These are phyloP conservation scores for Rhyzopertha dominica DNA, from an alignment of 1,140 invertebrate species.

Conservation along the genomic window DNA sequence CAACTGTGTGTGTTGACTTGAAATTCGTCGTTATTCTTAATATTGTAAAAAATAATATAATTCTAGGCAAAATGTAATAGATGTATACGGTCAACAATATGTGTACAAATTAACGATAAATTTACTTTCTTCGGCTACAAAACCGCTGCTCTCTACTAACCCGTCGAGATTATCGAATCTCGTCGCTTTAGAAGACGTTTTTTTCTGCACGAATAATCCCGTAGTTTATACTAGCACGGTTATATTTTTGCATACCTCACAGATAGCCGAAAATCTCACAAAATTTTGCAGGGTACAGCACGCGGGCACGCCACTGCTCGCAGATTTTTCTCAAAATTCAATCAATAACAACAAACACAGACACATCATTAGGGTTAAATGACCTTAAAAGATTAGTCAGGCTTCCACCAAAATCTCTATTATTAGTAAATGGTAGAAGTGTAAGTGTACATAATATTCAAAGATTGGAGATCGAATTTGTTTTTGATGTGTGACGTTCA, in stretches of 20 bases:
- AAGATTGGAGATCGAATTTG: not conserved
- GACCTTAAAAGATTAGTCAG: not conserved
- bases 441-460: not conserved
- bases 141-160: conserved; percentile 21
- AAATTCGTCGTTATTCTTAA: too few relatives aligned
- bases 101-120: conserved; percentile 33
- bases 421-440: not conserved
- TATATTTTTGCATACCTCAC: not conserved
- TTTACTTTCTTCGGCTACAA: conserved; percentile 20
- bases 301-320: too few relatives aligned
- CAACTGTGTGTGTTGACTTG: too few relatives aligned
- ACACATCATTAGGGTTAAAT: conserved; percentile 40
- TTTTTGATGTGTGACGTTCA: not conserved
- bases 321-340: conserved; percentile 29
- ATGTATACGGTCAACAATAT: conserved; percentile 43
- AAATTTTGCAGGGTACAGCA: too few relatives aligned
- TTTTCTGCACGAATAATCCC: not conserved
- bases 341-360: conserved; percentile 31
- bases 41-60: conserved; percentile 27
- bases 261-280: conserved; percentile 6
- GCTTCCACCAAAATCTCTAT: not conserved
- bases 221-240: not conserved
- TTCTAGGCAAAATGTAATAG: conserved; percentile 29
- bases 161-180: not conserved
- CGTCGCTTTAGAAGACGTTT: not conserved